Conservation (phyloP, 2,113 vertebrate species). For the Salvelinus fontinalis region DNA sequence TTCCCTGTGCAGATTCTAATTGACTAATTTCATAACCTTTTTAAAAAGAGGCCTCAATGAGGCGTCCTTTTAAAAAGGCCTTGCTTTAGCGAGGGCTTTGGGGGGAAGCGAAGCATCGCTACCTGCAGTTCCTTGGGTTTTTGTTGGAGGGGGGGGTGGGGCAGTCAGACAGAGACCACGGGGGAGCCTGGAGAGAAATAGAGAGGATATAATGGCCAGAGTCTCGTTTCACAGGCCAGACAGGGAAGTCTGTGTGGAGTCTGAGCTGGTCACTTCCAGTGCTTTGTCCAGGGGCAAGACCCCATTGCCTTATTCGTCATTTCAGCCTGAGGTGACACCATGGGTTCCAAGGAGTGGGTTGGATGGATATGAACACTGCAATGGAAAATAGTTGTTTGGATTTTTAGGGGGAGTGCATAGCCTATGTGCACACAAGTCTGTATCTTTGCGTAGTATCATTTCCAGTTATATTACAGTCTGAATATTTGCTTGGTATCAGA, state of each 20-base stretch:
- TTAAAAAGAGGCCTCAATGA: conserved; percentile 39
- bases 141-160: conserved; percentile 35
- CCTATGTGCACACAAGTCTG: neutral
- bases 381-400: too few relatives aligned
- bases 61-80: conserved; percentile 14
- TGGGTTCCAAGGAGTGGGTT: neutral
- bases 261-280: conserved; percentile 54
- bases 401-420: too few relatives aligned
- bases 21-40: conserved; percentile 75
- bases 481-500: conserved; percentile 1
- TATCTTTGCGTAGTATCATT: conserved; percentile 23
- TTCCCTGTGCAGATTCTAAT: conserved; percentile 62
- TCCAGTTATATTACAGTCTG: neutral
- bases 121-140: conserved; percentile 56
- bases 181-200: conserved; percentile 40
- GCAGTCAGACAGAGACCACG: conserved; percentile 29
- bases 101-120: conserved; percentile 29
- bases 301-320: conserved; percentile 51
- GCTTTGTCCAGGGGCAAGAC: conserved; percentile 46
- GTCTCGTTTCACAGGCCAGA: conserved; percentile 14
- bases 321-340: conserved; percentile 25
- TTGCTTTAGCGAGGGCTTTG: conserved; percentile 15
- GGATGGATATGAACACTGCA: neutral
- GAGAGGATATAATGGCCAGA: conserved; percentile 47
- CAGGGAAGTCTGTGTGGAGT: conserved; percentile 10